Percentiles rank a stretch among this genome's conserved stretches.
Conservation (phyloP, 2,113 vertebrate species). For the Struthidea cinerea region DNA sequence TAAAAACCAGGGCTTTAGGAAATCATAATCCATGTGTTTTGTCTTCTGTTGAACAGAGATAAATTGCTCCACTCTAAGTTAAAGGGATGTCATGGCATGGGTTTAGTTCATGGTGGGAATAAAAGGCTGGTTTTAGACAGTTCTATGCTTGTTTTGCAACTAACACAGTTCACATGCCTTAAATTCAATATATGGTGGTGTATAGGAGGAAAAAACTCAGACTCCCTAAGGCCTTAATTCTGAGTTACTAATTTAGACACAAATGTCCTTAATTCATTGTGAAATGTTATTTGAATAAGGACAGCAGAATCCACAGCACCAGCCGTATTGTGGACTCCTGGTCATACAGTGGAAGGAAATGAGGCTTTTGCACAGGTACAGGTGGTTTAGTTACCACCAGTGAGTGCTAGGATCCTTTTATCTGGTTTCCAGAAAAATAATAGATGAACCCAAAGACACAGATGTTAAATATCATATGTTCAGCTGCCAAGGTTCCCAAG, state of each 20-base stretch:
- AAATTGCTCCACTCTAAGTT: neutral
- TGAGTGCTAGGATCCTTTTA: neutral
- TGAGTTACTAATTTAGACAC: neutral
- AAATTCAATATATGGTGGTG: neutral
- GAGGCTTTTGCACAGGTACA: neutral
- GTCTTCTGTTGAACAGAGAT: conserved; percentile 21
- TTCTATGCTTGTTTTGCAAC: neutral
- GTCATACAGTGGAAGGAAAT: neutral
- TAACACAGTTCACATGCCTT: neutral
- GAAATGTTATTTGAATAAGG: neutral
- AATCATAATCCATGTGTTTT: neutral
- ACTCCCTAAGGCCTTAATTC: neutral
- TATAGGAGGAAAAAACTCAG: neutral
- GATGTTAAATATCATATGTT: neutral
- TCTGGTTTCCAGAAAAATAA: neutral
- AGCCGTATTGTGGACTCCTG: neutral
- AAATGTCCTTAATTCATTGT: neutral
- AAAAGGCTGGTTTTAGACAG: neutral
- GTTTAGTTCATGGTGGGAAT: neutral
- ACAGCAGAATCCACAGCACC: neutral
- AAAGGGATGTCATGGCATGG: neutral
- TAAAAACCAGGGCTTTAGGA: neutral
- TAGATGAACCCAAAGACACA: neutral
- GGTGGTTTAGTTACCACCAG: neutral
- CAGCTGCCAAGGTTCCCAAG: neutral